Conservation (phyloP, 2,797 vertebrate genomes). For the Muraenolepis orangiensis region DNA sequence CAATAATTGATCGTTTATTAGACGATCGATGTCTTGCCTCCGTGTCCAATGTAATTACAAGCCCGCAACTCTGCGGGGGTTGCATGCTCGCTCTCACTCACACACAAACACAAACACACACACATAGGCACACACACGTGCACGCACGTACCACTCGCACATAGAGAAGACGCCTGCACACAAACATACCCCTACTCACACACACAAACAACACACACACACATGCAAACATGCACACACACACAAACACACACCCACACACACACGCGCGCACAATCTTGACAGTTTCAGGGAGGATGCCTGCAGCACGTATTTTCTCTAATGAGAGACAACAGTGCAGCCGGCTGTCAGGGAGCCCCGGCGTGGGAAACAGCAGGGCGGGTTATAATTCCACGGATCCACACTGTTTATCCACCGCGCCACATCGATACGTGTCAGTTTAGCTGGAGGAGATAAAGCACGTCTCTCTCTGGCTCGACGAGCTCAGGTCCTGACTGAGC, state of each 20-base stretch:
- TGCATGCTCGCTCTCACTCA: slow-evolving; percentile 25
- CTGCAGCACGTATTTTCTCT: slow-evolving; percentile 71
- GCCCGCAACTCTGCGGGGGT: slow-evolving; percentile 50
- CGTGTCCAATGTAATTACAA: slow-evolving; percentile 55
- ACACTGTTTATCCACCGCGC: slow-evolving; percentile 65
- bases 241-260: slow-evolving; percentile 8
- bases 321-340: slow-evolving; percentile 75
- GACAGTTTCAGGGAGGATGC: slow-evolving; percentile 54
- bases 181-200: slow-evolving; percentile 9
- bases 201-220: slow-evolving; percentile 10
- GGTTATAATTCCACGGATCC: slow-evolving; percentile 72
- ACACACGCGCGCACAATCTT: slow-evolving; percentile 27
- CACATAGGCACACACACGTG: not conserved
- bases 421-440: slow-evolving; percentile 71
- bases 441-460: slow-evolving; percentile 63
- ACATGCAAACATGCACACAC: slow-evolving; percentile 7
- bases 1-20: slow-evolving; percentile 61
- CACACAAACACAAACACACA: not conserved
- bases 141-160: slow-evolving; percentile 34
- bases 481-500: slow-evolving; percentile 30
- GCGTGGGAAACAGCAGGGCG: slow-evolving; percentile 66
- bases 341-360: slow-evolving; percentile 71
- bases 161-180: slow-evolving; percentile 34
- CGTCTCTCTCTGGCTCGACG: slow-evolving; percentile 29
- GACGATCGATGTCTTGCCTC: slow-evolving; percentile 60